Conservation (phyloP, 2,113 vertebrate genomes). For the Cygnus buccinator region DNA sequence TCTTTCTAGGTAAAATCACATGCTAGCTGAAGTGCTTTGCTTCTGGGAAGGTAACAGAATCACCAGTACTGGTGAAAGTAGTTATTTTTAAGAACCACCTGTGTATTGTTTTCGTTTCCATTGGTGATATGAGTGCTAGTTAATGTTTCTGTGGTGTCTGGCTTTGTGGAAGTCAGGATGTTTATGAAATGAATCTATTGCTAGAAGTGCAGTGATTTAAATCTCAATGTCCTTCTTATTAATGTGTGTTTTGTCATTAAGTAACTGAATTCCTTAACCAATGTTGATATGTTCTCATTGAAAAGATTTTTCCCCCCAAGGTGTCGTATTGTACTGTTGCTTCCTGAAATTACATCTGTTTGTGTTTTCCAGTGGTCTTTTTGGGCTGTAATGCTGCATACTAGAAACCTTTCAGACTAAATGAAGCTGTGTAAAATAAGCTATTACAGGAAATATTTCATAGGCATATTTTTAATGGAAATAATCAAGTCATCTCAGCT, state of each 20-base stretch:
- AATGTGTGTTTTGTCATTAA: not conserved
- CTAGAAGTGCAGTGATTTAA: not conserved
- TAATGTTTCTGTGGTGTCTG: not conserved
- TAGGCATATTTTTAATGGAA: not conserved
- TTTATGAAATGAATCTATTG: not conserved
- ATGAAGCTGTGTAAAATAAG: not conserved
- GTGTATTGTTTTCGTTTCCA: not conserved
- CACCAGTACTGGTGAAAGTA: not conserved
- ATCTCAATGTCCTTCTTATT: not conserved
- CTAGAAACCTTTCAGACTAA: not conserved
- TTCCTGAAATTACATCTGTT: not conserved
- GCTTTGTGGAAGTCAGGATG: not conserved
- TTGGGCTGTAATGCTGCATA: not conserved
- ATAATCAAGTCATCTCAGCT: not conserved
- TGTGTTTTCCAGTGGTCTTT: not conserved
- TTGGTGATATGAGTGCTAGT: rapidly evolving
- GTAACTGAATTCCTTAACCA: not conserved
- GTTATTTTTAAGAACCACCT: not conserved
- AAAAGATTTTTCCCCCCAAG: not conserved
- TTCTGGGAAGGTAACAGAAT: not conserved
- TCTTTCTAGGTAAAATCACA: not conserved
- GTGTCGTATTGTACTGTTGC: not conserved
- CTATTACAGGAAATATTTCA: not conserved
- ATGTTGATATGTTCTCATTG: not conserved
- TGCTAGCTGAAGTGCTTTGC: rapidly evolving